Percentiles rank a stretch among this genome's conserved stretches.
These are phyloP conservation scores for Idaea straminata DNA, from an alignment of 2,888 invertebrate genomes.

Conservation along the genomic window DNA sequence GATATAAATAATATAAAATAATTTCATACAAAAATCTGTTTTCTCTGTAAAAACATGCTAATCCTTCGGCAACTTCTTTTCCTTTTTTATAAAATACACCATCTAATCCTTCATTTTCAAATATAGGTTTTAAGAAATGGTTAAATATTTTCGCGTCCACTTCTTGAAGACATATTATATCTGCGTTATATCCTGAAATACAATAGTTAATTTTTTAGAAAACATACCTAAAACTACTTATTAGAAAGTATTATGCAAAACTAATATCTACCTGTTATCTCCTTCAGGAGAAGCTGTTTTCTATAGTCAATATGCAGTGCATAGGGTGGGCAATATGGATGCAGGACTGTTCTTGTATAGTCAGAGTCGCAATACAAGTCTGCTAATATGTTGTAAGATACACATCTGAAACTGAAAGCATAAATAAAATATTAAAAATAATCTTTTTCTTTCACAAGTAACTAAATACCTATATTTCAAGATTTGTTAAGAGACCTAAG, in stretches of 20 bases:
- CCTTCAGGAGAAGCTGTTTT: constrained; percentile 91
- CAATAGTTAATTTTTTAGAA: constrained; percentile 6
- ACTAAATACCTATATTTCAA: neutral
- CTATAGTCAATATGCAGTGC: constrained; percentile 92
- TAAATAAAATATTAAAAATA: constrained; percentile 3
- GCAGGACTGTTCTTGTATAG: constrained; percentile 84
- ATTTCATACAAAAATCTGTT: constrained; percentile 82
- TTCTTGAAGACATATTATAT: constrained; percentile 95
- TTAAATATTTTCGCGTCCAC: constrained; percentile 90
- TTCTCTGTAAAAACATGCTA: constrained; percentile 87
- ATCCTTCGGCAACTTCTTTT: constrained; percentile 87
- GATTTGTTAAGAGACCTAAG: too few species aligned
- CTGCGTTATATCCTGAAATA: constrained; percentile 90
- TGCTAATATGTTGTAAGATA: constrained; percentile 95
- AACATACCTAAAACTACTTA: neutral
- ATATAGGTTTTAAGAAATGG: constrained; percentile 81
- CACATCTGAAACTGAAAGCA: constrained; percentile 85
- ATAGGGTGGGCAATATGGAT: constrained; percentile 91
- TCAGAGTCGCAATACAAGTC: constrained; percentile 95
- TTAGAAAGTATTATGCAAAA: constrained; percentile 6
- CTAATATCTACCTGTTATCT: constrained; percentile 83
- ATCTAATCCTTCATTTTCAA: constrained; percentile 77
- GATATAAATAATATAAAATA: constrained; percentile 8
- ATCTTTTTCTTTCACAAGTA: neutral
- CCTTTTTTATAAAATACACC: constrained; percentile 87